A percentile compares a stretch with the other conserved stretches of the same genome.
Evolutionary conservation across 2,888 invertebrate species (phyloP).

Genomic region (Eilema depressum): DNA sequence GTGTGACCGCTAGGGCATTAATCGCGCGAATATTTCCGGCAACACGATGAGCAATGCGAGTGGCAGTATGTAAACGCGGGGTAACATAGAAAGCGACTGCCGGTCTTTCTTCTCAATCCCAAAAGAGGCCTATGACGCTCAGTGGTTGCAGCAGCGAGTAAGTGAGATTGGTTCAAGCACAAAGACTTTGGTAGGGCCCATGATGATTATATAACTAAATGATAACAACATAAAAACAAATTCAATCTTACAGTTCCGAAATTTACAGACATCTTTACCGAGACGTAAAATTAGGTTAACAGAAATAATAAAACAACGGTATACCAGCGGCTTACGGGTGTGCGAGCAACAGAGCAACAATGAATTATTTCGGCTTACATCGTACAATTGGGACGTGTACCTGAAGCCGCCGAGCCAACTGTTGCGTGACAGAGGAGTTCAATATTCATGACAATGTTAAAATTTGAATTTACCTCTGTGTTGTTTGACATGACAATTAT

Average conservation of each 20-base stretch:
- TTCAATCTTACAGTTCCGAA: background rate
- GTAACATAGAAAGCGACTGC: no score
- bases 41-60: no score
- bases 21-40: no score
- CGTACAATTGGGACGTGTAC: conserved; percentile 27
- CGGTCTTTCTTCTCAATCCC: no score
- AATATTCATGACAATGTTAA: conserved; percentile 43
- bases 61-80: no score
- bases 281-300: background rate
- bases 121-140: no score
- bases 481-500: conserved; percentile 9
- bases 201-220: background rate
- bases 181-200: no score
- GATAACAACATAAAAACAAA: background rate
- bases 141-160: no score
- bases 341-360: conserved; percentile 23
- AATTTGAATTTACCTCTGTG: conserved; percentile 28
- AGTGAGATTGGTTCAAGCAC: no score
- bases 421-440: conserved; percentile 37
- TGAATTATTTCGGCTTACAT: conserved; percentile 39
- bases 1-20: no score
- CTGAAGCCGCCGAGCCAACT: conserved; percentile 35
- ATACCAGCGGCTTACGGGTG: conserved; percentile 10
- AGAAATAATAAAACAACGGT: background rate
- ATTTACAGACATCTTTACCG: background rate